These are phyloP conservation scores for Mormyrus lacerda DNA, from an alignment of 2,113 vertebrate species.

Conservation along the genomic window DNA sequence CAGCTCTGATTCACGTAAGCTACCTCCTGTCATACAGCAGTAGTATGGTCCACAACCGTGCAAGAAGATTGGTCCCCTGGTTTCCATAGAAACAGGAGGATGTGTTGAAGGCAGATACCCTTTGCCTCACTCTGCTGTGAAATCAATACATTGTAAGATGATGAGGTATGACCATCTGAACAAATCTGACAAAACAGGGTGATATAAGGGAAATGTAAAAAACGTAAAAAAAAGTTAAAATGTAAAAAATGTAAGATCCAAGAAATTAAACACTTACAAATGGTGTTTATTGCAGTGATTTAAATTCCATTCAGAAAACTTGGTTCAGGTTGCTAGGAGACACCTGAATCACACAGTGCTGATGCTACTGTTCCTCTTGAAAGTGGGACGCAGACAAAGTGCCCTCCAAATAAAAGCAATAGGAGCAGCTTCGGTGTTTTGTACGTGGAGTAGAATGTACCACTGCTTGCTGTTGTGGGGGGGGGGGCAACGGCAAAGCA, in stretches of 20 bases:
- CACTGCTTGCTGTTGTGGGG: neutral
- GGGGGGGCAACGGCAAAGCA: neutral
- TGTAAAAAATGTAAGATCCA: neutral
- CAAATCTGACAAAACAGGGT: neutral
- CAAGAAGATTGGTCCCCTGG: constrained; percentile 59
- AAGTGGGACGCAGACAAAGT: neutral
- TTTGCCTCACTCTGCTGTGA: neutral
- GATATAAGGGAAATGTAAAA: neutral
- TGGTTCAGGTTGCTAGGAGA: neutral
- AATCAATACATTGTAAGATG: constrained; percentile 7
- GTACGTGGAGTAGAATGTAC: neutral
- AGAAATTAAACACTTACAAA: neutral
- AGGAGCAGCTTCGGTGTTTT: neutral
- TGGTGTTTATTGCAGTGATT: neutral
- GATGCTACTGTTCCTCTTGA: neutral
- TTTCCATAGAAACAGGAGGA: constrained; percentile 72
- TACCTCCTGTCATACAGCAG: constrained; percentile 46
- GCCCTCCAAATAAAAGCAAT: neutral
- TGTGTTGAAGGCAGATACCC: constrained; percentile 60
- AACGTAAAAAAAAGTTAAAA: neutral
- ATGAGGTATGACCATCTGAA: neutral
- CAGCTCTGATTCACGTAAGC: constrained; percentile 27
- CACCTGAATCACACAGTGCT: neutral
- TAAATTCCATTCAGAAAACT: neutral
- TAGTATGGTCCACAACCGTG: constrained; percentile 56